phyloP scores from a whole-genome alignment of 1,140 invertebrate species.

The Megathymus violae region DNA sequence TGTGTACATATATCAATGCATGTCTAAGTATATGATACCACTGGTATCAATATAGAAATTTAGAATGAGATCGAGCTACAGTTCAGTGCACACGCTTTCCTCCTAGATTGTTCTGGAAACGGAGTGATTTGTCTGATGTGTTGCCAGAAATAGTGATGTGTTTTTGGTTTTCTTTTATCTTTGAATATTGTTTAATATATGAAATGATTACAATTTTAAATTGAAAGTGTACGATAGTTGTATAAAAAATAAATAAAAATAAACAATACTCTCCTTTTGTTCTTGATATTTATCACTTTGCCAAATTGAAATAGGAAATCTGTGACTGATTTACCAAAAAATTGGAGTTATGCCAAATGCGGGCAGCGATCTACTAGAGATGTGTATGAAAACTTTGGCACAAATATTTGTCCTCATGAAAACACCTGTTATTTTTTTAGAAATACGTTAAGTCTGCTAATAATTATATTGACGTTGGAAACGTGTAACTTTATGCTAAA shows the following conservation, averaged over 20 bases:
- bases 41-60: constrained; percentile 3
- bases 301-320: constrained; percentile 72
- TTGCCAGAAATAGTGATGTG: neutral
- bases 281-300: constrained; percentile 50
- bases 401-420: constrained; percentile 68
- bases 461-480: constrained; percentile 8
- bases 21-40: constrained; percentile 1
- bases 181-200: too few relatives aligned
- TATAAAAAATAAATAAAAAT: too few relatives aligned
- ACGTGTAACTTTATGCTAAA: too few relatives aligned
- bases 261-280: constrained; percentile 2
- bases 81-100: constrained; percentile 29
- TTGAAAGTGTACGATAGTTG: constrained; percentile 3
- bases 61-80: constrained; percentile 28
- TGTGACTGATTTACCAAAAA: constrained; percentile 65
- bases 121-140: neutral
- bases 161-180: neutral
- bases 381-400: constrained; percentile 73
- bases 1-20: constrained; percentile 12
- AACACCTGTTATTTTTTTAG: constrained; percentile 60
- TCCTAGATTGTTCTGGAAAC: constrained; percentile 46
- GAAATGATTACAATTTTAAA: constrained; percentile 6
- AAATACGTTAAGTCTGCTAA: constrained; percentile 32
- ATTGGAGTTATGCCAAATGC: constrained; percentile 71
- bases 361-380: constrained; percentile 60